Base-by-base conservation (phyloP, 1,140 invertebrate species). In the Uloborus diversus region DNA sequence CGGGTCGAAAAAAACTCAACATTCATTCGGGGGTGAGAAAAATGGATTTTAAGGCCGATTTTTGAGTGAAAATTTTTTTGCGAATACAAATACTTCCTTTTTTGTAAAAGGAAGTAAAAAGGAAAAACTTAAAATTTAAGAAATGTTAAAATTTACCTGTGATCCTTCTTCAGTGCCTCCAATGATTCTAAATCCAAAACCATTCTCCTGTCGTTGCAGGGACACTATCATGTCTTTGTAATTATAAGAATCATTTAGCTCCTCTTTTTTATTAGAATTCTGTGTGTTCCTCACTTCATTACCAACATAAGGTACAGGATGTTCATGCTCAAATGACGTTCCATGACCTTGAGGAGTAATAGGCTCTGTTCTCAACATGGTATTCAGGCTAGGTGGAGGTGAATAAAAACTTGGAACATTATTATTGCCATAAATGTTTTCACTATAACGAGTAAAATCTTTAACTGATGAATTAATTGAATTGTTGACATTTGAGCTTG, bases 131-230 rank as follows among this genome's bases (percentile, higher is more conserved):
- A n/a, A n/a, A n/a, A n/a, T n/a, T n/a, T n/a, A n/a, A n/a, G n/a
- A n/a, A n/a, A n/a, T n/a, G n/a, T 53, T 53, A 30, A 27, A 57
- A 86, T 87, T 85, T 89, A 94, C 94, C 88, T 98, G 94, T 81
- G 96, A 96, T 80, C 95, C 94, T 89, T 99, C 97, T 88, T 99
- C 97, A 0, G 95, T 96, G 33, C 98, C 98, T n/a, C 98, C 98
- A 33, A 99, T 94, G 85, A 99, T 97, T 82, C 97, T 90, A 89
- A 99, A 99, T 7, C 98, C 98, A 89, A 99, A 98, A 17, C 96
- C 95, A 85, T 90, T 91, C 64, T 96, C 93, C 85, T 94, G 93
- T 64, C 94, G 89, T 37, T 92, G 90, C 13, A 97, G 86, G 20
- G 92, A 92, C 0, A 97, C 93, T 62, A 92, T 90, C 76, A 93